These are phyloP conservation scores for Haliclystus octoradiatus DNA, from an alignment of 30 jellyfish, hydroid and myxozoan species.

Conservation along the genomic window DNA sequence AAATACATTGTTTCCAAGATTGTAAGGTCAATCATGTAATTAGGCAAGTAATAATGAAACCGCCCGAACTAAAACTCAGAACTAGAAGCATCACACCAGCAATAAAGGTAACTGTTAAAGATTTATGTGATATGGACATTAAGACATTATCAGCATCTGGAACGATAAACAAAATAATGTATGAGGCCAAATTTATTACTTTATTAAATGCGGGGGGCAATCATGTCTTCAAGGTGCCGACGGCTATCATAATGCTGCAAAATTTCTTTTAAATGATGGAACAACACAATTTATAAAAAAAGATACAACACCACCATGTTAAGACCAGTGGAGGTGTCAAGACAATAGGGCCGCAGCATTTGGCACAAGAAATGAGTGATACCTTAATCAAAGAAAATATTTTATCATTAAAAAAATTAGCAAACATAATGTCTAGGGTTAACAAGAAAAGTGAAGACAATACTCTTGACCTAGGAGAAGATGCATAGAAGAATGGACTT, in stretches of 20 bases:
- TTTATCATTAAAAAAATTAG: no score
- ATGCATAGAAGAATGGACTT: no score
- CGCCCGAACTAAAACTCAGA: slow-evolving; percentile 7
- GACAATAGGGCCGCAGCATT: not conserved
- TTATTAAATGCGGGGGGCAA: slow-evolving; percentile 16
- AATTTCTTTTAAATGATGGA: no score
- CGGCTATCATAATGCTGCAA: no score
- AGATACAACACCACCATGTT: no score
- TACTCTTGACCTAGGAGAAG: no score
- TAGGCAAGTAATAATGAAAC: slow-evolving; percentile 13
- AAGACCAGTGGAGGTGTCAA: slow-evolving; percentile 4
- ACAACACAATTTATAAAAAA: no score
- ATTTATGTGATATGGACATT: no score
- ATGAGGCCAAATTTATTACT: slow-evolving; percentile 12
- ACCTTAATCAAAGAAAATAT: no score
- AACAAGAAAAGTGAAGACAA: no score
- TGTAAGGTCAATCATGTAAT: slow-evolving; percentile 1
- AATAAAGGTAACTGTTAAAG: not conserved
- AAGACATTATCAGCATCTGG: slow-evolving; percentile 17
- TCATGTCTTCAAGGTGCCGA: no score
- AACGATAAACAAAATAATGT: slow-evolving; percentile 7
- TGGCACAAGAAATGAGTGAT: not conserved
- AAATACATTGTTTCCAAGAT: slow-evolving; percentile 1
- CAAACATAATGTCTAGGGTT: no score
- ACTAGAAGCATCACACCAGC: slow-evolving; percentile 19